These are phyloP conservation scores for Polietes domitor DNA, from an alignment of 2,888 invertebrate species.

Conservation along the genomic window DNA sequence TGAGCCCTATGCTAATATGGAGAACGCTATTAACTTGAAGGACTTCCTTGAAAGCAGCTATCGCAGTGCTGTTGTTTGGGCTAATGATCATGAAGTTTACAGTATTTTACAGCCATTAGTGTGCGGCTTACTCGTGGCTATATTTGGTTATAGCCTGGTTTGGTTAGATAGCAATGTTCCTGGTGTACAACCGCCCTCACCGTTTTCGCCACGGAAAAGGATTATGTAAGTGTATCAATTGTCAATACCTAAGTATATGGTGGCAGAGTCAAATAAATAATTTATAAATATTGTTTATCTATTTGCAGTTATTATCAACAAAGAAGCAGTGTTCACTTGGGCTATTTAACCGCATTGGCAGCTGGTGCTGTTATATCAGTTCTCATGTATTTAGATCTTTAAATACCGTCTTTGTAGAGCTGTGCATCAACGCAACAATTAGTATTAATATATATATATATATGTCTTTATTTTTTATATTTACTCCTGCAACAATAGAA, in stretches of 20 bases:
- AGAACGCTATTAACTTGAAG: slow-evolving; percentile 70
- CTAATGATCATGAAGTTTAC: slow-evolving; percentile 71
- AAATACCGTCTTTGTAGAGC: slow-evolving; percentile 28
- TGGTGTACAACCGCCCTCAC: slow-evolving; percentile 83
- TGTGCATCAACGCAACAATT: slow-evolving; percentile 17
- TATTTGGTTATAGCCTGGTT: slow-evolving; percentile 83
- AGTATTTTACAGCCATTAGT: slow-evolving; percentile 71
- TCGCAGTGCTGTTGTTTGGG: slow-evolving; percentile 72
- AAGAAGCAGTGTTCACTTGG: slow-evolving; percentile 79
- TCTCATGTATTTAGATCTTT: slow-evolving; percentile 78
- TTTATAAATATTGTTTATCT: slow-evolving; percentile 51
- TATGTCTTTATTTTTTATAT: slow-evolving; percentile 4
- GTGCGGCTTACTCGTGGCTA: slow-evolving; percentile 82
- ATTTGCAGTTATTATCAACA: slow-evolving; percentile 74
- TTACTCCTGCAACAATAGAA: too few relatives aligned
- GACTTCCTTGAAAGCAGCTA: slow-evolving; percentile 71
- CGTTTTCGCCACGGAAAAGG: slow-evolving; percentile 82
- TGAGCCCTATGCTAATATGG: slow-evolving; percentile 72
- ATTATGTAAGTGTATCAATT: slow-evolving; percentile 76
- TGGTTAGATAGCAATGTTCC: slow-evolving; percentile 84
- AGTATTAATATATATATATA: too few relatives aligned
- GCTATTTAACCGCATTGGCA: slow-evolving; percentile 81
- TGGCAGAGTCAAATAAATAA: neutral
- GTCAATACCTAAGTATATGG: slow-evolving; percentile 1
- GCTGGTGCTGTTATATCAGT: slow-evolving; percentile 81